These are phyloP conservation scores for Drosophila setifemur DNA, from an alignment of 1,140 invertebrate genomes.

Conservation along the genomic window DNA sequence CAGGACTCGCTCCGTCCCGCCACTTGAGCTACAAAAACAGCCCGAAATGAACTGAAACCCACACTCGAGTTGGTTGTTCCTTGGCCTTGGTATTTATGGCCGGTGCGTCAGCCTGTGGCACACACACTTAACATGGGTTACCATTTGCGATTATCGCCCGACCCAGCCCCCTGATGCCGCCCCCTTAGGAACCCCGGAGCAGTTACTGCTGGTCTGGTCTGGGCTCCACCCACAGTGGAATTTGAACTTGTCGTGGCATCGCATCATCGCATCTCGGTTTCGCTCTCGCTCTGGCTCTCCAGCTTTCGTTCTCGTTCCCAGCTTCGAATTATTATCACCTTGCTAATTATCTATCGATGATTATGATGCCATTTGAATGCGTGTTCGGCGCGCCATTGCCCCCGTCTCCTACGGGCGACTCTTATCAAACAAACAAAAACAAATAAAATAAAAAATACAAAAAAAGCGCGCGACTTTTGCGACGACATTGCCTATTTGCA, in stretches of 20 bases:
- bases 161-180: not conserved
- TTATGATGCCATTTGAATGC: slow-evolving; percentile 58
- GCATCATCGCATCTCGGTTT: slow-evolving; percentile 27
- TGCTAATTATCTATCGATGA: slow-evolving; percentile 76
- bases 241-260: slow-evolving; percentile 60
- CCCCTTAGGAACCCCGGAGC: not conserved
- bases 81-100: slow-evolving; percentile 73
- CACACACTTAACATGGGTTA: slow-evolving; percentile 49
- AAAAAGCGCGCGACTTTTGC: slow-evolving; percentile 39
- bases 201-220: not conserved
- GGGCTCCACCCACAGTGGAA: slow-evolving; percentile 62
- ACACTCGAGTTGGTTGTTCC: slow-evolving; percentile 69
- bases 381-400: not conserved
- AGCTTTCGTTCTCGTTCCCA: slow-evolving; percentile 44
- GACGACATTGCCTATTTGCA: slow-evolving; percentile 58
- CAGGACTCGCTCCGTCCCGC: slow-evolving; percentile 6
- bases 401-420: slow-evolving; percentile 6
- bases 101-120: slow-evolving; percentile 57
- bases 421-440: too few species aligned
- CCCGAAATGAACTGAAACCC: too few species aligned
- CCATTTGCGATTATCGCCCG: slow-evolving; percentile 14
- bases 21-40: slow-evolving; percentile 52
- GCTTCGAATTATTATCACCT: slow-evolving; percentile 64
- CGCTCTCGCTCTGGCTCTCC: slow-evolving; percentile 8
- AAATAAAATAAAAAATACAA: too few species aligned